These are phyloP conservation scores for Tiliqua scincoides DNA, from an alignment of 2,113 vertebrate species.

Conservation along the genomic window DNA sequence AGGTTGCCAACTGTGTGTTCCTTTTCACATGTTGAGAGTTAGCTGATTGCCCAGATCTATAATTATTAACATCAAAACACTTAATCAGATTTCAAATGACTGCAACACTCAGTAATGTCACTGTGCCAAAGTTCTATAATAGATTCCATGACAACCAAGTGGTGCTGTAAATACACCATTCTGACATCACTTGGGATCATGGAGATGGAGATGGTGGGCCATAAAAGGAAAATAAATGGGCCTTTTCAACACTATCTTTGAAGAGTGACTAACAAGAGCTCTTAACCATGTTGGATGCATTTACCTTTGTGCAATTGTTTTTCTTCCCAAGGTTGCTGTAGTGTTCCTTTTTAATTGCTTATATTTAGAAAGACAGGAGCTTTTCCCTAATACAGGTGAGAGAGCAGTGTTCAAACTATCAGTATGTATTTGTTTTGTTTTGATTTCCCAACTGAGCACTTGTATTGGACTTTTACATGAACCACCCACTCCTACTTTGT, in stretches of 20 bases:
- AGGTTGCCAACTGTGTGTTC: too few species aligned
- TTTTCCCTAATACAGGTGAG: background rate
- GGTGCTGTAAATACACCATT: background rate
- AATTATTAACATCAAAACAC: background rate
- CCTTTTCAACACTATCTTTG: background rate
- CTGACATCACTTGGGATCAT: background rate
- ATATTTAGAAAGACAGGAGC: background rate
- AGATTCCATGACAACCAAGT: background rate
- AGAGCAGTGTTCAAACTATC: background rate
- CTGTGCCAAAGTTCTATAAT: background rate
- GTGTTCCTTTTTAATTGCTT: background rate
- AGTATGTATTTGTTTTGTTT: background rate
- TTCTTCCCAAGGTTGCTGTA: conserved; percentile 16
- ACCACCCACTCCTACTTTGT: background rate
- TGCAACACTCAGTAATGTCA: background rate
- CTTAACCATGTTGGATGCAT: background rate
- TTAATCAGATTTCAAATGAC: background rate
- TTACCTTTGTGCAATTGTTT: conserved; percentile 2
- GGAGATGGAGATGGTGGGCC: background rate
- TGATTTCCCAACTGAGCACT: background rate
- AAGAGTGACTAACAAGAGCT: background rate
- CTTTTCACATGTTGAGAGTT: background rate
- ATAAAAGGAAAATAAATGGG: background rate
- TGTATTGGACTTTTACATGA: too few species aligned
- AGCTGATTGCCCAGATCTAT: background rate